Conservation (phyloP, 2,888 invertebrate genomes). For the Himalopsyche japonica region DNA sequence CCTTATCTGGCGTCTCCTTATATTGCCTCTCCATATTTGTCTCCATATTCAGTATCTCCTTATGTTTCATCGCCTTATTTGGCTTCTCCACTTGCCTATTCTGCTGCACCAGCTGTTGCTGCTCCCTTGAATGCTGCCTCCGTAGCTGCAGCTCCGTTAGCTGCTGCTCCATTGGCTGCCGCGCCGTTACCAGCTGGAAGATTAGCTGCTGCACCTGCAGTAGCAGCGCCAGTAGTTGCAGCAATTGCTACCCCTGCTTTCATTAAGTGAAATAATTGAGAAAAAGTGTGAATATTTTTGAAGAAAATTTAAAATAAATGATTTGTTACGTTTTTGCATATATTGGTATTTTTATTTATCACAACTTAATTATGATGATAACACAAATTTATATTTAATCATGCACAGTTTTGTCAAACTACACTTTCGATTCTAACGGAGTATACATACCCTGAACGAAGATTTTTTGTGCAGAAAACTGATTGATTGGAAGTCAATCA, state of each 20-base stretch:
- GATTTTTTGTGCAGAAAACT: too few relatives aligned
- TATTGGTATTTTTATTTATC: too few relatives aligned
- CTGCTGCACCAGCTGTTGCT: conserved; percentile 34
- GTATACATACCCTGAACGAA: too few relatives aligned
- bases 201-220: conserved; percentile 41
- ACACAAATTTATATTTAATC: too few relatives aligned
- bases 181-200: conserved; percentile 47
- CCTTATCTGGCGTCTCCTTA: conserved; percentile 41
- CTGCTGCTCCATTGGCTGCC: conserved; percentile 50
- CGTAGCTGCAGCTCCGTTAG: conserved; percentile 56
- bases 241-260: conserved; percentile 40
- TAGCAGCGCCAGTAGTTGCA: conserved; percentile 21
- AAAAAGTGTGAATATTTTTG: too few relatives aligned
- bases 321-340: too few relatives aligned
- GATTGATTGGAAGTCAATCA: too few relatives aligned
- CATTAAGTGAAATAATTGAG: conserved; percentile 12
- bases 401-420: too few relatives aligned
- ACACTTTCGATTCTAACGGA: too few relatives aligned
- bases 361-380: too few relatives aligned
- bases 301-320: too few relatives aligned
- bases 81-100: conserved; percentile 36
- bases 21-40: conserved; percentile 34
- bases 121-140: conserved; percentile 40
- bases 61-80: conserved; percentile 42
- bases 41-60: conserved; percentile 41